phyloP scores from a whole-genome alignment of 2,888 invertebrate species.

The Amphipyra berbera region DNA sequence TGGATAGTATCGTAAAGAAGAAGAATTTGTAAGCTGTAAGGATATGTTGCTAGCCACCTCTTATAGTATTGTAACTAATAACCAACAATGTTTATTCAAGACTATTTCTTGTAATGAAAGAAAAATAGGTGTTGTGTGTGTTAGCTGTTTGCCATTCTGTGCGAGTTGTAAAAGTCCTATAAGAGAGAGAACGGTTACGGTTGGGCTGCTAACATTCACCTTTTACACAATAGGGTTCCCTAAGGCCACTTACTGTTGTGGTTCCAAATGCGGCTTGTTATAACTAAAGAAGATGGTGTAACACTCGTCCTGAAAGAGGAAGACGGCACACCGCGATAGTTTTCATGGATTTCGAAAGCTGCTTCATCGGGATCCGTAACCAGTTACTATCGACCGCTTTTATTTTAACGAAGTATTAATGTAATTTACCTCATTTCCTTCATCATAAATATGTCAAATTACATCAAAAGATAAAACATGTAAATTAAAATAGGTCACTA shows the following conservation, averaged over 20 bases:
- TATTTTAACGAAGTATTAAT: neutral
- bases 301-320: neutral
- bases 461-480: constrained; percentile 9
- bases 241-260: neutral
- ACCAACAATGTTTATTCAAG: too few species aligned
- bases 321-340: too few species aligned
- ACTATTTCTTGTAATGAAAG: neutral
- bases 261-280: neutral
- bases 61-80: too few species aligned
- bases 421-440: neutral
- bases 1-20: too few species aligned
- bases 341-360: too few species aligned
- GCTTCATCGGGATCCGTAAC: too few species aligned
- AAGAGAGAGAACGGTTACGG: constrained; percentile 11
- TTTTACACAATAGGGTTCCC: constrained; percentile 4
- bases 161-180: constrained; percentile 12
- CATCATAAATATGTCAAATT: constrained; percentile 17
- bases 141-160: constrained; percentile 15
- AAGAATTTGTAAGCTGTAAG: too few species aligned
- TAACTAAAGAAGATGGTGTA: neutral
- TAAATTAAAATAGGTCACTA: constrained; percentile 18
- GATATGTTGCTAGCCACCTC: too few species aligned
- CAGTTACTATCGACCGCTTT: too few species aligned
- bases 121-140: neutral
- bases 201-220: constrained; percentile 3